phyloP scores from a whole-genome alignment of 2,113 vertebrate species.

The Sturnus vulgaris region DNA sequence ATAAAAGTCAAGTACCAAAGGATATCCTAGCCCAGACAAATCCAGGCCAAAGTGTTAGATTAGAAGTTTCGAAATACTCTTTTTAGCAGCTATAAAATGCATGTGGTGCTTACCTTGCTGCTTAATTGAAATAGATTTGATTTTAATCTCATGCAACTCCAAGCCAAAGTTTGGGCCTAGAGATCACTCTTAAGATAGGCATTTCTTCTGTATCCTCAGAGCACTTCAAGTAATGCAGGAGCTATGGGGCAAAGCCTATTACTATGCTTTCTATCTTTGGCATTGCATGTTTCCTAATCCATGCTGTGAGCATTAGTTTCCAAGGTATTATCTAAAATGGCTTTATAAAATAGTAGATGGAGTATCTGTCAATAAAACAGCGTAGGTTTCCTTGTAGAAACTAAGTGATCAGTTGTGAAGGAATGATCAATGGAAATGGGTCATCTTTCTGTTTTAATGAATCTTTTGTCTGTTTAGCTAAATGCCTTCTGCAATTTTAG shows the following conservation, averaged over 20 bases:
- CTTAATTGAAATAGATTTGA: neutral
- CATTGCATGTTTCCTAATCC: slow-evolving; percentile 12
- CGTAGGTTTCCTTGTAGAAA: neutral
- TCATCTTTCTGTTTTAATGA: neutral
- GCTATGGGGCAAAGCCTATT: slow-evolving; percentile 41
- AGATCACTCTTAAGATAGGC: neutral
- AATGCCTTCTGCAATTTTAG: neutral
- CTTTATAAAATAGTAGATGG: neutral
- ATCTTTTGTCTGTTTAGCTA: neutral
- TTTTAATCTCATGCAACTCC: neutral
- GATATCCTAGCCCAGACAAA: neutral
- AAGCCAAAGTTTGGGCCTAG: neutral
- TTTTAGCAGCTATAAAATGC: neutral
- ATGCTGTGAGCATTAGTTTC: neutral
- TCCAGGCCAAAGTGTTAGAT: neutral
- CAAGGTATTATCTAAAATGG: slow-evolving; percentile 1
- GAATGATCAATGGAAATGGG: neutral
- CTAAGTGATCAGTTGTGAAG: neutral
- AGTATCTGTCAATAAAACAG: neutral
- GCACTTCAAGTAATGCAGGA: neutral
- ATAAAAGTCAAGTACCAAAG: neutral
- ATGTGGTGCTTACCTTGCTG: neutral
- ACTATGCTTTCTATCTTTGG: slow-evolving; percentile 47
- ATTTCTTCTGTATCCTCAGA: neutral
- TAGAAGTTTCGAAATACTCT: neutral